phyloP scores from a whole-genome alignment of 2,797 vertebrate species.

The Myotis pilosus region DNA sequence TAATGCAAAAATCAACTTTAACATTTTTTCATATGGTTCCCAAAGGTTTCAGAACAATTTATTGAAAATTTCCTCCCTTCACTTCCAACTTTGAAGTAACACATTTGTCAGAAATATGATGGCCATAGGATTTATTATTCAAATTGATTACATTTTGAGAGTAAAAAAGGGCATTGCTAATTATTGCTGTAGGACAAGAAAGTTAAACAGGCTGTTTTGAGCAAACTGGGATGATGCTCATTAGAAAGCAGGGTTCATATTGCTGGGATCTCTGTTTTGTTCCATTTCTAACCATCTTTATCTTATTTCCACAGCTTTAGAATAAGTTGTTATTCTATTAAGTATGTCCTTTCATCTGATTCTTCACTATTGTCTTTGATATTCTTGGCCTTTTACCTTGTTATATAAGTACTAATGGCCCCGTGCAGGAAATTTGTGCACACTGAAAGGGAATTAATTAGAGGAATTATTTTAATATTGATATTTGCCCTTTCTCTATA shows the following conservation, averaged over 20 bases:
- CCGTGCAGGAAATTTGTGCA: no score
- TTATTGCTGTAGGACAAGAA: background rate
- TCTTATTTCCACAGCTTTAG: no score
- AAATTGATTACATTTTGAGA: background rate
- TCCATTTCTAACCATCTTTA: background rate
- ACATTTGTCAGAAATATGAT: background rate
- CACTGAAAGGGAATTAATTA: no score
- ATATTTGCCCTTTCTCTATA: no score
- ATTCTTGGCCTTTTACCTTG: no score
- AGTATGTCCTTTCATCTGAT: no score
- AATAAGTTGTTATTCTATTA: no score
- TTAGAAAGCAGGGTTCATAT: background rate
- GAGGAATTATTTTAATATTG: no score
- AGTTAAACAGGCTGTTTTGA: background rate
- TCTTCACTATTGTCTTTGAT: no score
- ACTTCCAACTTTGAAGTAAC: background rate
- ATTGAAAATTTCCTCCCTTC: background rate
- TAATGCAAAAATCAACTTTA: background rate
- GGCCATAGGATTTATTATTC: background rate
- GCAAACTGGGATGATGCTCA: background rate
- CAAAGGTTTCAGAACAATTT: background rate
- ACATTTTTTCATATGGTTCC: background rate
- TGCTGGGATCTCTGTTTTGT: background rate
- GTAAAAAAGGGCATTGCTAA: background rate
- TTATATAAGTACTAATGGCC: background rate